These are phyloP conservation scores for Oreochromis grahami DNA, from an alignment of 2,797 vertebrate genomes.

Conservation along the genomic window DNA sequence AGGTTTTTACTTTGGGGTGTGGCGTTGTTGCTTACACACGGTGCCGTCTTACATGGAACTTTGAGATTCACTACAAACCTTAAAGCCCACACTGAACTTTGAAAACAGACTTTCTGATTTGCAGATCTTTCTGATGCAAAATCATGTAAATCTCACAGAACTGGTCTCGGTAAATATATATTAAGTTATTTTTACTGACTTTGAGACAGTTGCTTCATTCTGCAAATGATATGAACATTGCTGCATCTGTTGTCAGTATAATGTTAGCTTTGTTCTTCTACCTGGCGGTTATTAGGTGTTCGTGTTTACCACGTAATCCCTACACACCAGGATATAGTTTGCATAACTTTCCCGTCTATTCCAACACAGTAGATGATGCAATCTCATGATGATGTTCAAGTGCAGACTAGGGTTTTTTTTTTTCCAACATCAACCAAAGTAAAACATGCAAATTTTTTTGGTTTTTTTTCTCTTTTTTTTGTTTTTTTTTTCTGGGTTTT, in stretches of 20 bases:
- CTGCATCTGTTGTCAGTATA: not conserved
- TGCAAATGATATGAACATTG: not conserved
- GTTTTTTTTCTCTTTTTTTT: too few species aligned
- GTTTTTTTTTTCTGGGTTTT: too few species aligned
- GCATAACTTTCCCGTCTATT: not conserved
- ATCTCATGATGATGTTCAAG: not conserved
- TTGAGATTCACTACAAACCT: not conserved
- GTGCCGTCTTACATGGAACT: not conserved
- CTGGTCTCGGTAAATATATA: not conserved
- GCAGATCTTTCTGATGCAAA: not conserved
- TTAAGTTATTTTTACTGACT: not conserved
- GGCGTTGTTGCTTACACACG: not conserved
- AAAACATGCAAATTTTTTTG: not conserved
- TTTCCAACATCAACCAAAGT: accelerated
- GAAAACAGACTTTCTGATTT: not conserved
- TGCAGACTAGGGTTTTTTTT: not conserved
- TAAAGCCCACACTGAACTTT: not conserved
- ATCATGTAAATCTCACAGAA: not conserved
- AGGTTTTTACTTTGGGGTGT: not conserved
- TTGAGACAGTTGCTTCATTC: not conserved
- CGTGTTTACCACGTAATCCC: not conserved
- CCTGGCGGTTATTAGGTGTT: not conserved
- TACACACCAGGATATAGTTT: not conserved
- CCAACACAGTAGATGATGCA: not conserved
- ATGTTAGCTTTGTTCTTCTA: not conserved